A percentile compares a stretch with the other conserved stretches of the same genome.
Evolutionary conservation across 2,113 vertebrate species (phyloP).

Genomic region (Brienomyrus brachyistius): DNA sequence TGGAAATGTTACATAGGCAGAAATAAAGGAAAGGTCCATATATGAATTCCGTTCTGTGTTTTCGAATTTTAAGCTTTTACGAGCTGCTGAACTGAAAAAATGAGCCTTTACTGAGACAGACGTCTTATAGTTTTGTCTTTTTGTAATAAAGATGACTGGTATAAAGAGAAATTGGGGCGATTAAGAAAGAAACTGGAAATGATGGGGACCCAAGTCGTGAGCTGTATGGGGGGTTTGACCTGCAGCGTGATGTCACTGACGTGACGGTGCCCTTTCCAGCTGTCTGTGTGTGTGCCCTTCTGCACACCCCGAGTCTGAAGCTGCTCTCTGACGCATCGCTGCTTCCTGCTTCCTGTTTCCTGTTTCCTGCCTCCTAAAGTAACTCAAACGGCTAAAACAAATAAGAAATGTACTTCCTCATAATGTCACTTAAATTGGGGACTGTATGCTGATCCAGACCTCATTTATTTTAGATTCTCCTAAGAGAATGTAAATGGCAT

Average conservation of each 20-base stretch:
- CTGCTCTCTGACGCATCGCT: slow-evolving; percentile 15
- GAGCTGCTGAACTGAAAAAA: not conserved
- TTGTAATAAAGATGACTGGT: not conserved
- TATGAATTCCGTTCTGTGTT: too few species aligned
- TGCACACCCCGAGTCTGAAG: not conserved
- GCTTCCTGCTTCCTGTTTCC: not conserved
- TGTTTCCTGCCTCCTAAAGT: not conserved
- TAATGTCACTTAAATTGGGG: not conserved
- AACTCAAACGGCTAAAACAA: not conserved
- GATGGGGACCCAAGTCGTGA: not conserved
- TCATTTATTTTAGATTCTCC: not conserved
- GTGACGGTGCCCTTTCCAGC: not conserved
- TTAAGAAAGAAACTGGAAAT: not conserved
- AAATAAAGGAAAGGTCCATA: too few species aligned
- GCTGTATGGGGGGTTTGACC: too few species aligned
- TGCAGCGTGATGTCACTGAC: not conserved
- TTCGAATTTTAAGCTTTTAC: not conserved
- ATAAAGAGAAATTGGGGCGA: not conserved
- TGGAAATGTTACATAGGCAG: not conserved
- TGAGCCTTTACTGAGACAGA: not conserved
- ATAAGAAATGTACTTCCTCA: not conserved
- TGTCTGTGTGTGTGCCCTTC: not conserved
- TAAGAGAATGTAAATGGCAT: not conserved
- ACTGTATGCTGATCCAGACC: not conserved
- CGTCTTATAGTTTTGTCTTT: not conserved